These are phyloP conservation scores for Noctua janthe DNA, from an alignment of 2,888 invertebrate species.

Conservation along the genomic window DNA sequence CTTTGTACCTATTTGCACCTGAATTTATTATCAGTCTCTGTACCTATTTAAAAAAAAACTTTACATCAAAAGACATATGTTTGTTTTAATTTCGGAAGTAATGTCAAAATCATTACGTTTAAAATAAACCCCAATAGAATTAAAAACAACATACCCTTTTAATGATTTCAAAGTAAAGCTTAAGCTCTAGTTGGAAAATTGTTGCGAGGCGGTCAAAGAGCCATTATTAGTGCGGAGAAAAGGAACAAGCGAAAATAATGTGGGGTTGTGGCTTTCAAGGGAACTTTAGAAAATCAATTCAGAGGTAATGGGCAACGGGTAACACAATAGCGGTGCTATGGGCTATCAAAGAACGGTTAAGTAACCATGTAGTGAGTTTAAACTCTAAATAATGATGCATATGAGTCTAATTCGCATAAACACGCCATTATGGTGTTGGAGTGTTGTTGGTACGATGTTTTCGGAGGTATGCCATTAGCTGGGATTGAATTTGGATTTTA, in stretches of 20 bases:
- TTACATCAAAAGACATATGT: not conserved
- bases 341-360: conserved; percentile 49
- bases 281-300: conserved; percentile 57
- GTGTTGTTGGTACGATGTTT: not conserved
- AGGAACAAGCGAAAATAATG: conserved; percentile 49
- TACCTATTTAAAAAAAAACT: not conserved
- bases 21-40: not conserved
- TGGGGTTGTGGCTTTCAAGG: conserved; percentile 28
- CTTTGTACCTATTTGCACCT: not conserved
- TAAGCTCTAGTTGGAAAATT: conserved; percentile 14
- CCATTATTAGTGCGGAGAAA: conserved; percentile 28
- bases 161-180: conserved; percentile 30
- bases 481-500: not conserved
- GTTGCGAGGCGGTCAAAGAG: conserved; percentile 49
- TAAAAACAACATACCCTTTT: conserved; percentile 1
- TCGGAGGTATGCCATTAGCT: not conserved
- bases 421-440: conserved; percentile 3
- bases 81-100: not conserved
- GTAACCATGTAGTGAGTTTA: conserved; percentile 26
- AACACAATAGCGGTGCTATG: conserved; percentile 38
- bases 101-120: not conserved
- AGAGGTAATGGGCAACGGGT: conserved; percentile 37
- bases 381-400: conserved; percentile 14
- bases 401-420: conserved; percentile 4
- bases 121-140: not conserved